Base-by-base conservation (phyloP, 2,888 invertebrate genomes). In the Ormyrus rosae region DNA sequence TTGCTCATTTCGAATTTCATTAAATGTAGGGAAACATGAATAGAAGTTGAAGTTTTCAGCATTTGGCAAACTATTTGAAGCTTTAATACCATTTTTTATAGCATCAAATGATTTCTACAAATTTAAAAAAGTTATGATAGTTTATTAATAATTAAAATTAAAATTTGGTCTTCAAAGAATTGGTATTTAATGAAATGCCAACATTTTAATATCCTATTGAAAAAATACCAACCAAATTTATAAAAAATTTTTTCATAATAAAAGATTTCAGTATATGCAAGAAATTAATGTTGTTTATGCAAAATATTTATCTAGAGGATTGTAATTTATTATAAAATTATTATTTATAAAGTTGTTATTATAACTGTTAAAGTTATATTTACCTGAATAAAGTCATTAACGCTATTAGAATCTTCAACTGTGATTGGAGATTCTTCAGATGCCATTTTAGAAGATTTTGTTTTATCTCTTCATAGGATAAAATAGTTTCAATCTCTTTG, bases 11-110 rank as follows among this genome's bases (percentile, higher is more conserved):
- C 95, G 92, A 7, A 95, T 92, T 83, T 93, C 92, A 56, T 94
- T 93, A 87, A 97, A 97, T 19, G 94, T 93, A 6, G 95, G 93
- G 89, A 94, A 95, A n/a, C 96, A 95, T 72, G 94, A 93, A 87
- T 96, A 96, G 81, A 95, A 93, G 85, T 95, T 94, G 88, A 94
- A 95, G 64, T 96, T 94, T 58, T 93, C 91, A 56, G 94, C 95
- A 63, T 92, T 91, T 0, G 97, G 97, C 82, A 97, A 91, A 13
- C 92, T 91, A 89, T 96, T 97, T 0, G 96, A 93, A 13, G 93
- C 91, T 88, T 93, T 94, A 10, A 95, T 95, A 5, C 95, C 94
- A 87, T 93, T 93, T 85, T 94, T 92, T 50, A 96, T 92, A 55
- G 92, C 91, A 79, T 92, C 91, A 83, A 95, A 94, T 60, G 72